Conservation (phyloP, 2,888 invertebrate genomes). For the Toxonevra muliebris region DNA sequence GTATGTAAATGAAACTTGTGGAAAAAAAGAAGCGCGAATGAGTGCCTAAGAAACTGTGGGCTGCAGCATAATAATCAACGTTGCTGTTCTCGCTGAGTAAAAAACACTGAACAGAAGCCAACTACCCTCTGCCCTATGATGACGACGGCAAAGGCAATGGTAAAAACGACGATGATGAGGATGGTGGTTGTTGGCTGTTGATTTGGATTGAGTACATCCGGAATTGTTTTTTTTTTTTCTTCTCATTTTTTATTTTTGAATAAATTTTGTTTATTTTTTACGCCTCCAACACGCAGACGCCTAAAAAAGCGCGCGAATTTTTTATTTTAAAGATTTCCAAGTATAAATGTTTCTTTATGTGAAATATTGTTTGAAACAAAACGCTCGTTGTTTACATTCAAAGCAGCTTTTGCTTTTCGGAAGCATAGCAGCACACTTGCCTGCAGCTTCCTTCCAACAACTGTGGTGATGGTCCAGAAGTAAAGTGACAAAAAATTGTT, state of each 20-base stretch:
- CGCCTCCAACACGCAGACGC: conserved; percentile 17
- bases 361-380: too few species aligned
- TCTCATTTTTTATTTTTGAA: not conserved
- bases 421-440: too few species aligned
- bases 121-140: not conserved
- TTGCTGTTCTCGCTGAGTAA: too few species aligned
- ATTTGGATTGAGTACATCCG: not conserved
- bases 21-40: conserved; percentile 6
- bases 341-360: too few species aligned
- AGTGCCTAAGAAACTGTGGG: conserved; percentile 3
- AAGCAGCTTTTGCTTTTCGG: too few species aligned
- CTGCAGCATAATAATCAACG: too few species aligned
- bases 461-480: too few species aligned
- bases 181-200: not conserved
- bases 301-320: conserved; percentile 15
- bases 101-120: not conserved
- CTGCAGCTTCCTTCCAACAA: too few species aligned
- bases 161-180: not conserved
- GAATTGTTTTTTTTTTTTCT: not conserved
- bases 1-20: not conserved
- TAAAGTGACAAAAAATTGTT: too few species aligned
- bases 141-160: not conserved
- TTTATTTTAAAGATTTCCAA: not conserved
- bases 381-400: too few species aligned
- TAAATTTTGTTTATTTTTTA: not conserved